Evolutionary conservation across 2,888 invertebrate species (phyloP).

Genomic region (Tetragonula carbonaria): DNA sequence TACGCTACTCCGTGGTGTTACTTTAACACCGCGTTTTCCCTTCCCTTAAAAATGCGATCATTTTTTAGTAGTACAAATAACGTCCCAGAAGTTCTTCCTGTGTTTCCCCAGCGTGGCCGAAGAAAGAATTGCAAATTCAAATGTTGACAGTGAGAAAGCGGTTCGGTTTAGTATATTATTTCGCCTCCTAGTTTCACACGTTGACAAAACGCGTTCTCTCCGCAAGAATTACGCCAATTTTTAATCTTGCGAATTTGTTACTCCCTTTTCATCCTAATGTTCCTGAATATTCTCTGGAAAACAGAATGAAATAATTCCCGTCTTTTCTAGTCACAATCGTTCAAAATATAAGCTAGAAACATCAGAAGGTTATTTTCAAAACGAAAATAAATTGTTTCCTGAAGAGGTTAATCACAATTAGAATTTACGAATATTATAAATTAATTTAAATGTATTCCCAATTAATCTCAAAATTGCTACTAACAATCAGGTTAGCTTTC

Average conservation of each 20-base stretch:
- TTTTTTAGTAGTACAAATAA: conserved; percentile 23
- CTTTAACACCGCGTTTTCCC: background rate
- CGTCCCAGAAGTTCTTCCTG: background rate
- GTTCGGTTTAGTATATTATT: background rate
- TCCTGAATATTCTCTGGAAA: too few species aligned
- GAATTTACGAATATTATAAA: too few species aligned
- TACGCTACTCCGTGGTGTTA: conserved; percentile 9
- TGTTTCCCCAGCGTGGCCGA: background rate
- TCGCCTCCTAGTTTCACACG: background rate
- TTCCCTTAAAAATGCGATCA: conserved; percentile 21
- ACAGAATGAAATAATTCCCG: too few species aligned
- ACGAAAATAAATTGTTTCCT: too few species aligned
- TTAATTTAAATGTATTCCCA: too few species aligned
- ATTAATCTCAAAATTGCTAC: too few species aligned
- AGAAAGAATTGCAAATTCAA: conserved; percentile 19
- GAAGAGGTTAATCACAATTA: too few species aligned
- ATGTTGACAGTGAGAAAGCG: conserved; percentile 8
- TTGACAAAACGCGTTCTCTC: background rate
- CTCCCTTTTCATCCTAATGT: background rate
- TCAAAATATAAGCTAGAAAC: too few species aligned
- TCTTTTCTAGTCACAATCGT: too few species aligned
- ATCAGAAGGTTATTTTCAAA: too few species aligned
- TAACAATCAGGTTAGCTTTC: too few species aligned
- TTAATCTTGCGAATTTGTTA: background rate
- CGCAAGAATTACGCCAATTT: background rate